phyloP scores from a whole-genome alignment of 2,113 vertebrate genomes.

The Heloderma charlesbogerti region DNA sequence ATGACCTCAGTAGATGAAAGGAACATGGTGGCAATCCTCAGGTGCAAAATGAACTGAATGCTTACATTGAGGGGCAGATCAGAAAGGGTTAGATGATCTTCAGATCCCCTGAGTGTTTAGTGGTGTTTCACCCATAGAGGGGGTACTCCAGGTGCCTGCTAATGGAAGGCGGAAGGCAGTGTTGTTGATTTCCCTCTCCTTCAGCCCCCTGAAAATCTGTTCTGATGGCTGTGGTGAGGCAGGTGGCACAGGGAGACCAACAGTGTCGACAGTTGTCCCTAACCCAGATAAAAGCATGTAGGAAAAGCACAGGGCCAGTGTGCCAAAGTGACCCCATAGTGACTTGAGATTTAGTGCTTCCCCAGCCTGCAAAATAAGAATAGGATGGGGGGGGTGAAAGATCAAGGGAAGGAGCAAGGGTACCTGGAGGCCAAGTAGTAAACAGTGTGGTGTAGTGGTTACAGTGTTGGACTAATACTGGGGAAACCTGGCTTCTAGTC shows the following conservation, averaged over 20 bases:
- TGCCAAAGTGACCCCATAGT: background rate
- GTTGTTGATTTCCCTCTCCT: background rate
- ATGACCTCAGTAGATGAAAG: background rate
- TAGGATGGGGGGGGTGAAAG: background rate
- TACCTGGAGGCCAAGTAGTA: background rate
- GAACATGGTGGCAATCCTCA: too few relatives aligned
- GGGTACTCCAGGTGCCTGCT: background rate
- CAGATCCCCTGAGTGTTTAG: background rate
- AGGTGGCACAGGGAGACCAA: background rate
- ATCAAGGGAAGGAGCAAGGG: background rate
- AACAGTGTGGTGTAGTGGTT: background rate
- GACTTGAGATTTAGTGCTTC: background rate
- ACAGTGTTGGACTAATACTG: too few relatives aligned
- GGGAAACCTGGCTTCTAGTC: too few relatives aligned
- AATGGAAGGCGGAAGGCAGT: background rate
- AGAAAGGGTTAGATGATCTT: background rate
- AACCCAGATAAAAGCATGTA: background rate
- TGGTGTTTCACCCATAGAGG: background rate
- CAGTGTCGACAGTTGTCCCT: background rate
- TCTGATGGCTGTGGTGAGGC: background rate
- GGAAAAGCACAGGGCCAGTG: background rate
- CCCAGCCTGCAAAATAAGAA: background rate
- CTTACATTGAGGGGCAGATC: too few relatives aligned
- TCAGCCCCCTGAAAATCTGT: background rate
- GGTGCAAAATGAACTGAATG: background rate